Conservation (phyloP, 2,888 invertebrate species). For the Drosophila acutilabella region DNA sequence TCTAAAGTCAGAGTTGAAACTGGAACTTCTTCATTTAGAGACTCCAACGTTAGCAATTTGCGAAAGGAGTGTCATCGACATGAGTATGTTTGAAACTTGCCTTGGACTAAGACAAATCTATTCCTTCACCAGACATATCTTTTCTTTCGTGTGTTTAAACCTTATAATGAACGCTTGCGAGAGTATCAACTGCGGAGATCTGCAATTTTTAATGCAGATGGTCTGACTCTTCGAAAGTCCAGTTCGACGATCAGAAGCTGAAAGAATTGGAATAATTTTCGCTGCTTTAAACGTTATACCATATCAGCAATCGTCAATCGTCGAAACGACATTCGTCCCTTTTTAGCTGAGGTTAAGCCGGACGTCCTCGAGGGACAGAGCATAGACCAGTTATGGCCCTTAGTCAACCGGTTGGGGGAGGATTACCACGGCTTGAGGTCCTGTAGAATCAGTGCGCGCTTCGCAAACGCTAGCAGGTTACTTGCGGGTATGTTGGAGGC, state of each 20-base stretch:
- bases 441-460: too few species aligned
- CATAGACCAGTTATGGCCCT: too few species aligned
- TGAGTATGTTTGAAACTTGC: not conserved
- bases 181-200: not conserved
- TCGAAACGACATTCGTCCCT: constrained; percentile 13
- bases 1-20: not conserved
- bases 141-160: not conserved
- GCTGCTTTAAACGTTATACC: not conserved
- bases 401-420: too few species aligned
- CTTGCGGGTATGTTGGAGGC: too few species aligned
- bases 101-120: not conserved
- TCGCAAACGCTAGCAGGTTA: too few species aligned
- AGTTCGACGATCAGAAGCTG: not conserved
- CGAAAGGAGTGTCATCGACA: constrained; percentile 16
- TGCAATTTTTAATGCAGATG: not conserved
- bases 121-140: not conserved
- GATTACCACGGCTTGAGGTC: too few species aligned
- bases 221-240: not conserved
- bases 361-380: too few species aligned
- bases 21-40: constrained; percentile 8
- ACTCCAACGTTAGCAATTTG: not conserved
- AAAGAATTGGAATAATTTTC: not conserved
- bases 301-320: constrained; percentile 7
- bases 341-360: too few species aligned
- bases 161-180: not conserved